Base-by-base conservation (phyloP, 2,113 vertebrate species). In the Sisor rabdophorus region DNA sequence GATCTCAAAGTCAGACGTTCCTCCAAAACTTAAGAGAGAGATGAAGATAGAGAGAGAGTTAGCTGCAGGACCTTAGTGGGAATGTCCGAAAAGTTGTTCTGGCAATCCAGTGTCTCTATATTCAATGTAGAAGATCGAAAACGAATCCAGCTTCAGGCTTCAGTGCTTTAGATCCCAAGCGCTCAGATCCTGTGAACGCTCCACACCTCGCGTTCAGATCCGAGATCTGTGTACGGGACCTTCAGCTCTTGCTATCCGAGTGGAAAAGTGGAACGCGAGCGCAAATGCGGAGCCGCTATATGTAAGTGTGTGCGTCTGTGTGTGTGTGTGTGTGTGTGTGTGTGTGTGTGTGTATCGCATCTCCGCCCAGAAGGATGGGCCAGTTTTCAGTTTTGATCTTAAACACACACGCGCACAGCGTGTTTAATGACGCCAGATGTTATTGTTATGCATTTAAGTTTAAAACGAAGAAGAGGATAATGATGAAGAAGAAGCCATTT, bases 291-390 rank as follows among this genome's bases (percentile, higher is more conserved):
- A 28, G 22, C 17, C 47, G 32, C 22, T 11, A 26, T 44, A 6
- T 22, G 20, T n/a, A 2, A 16, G 56, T 13, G 20, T 20, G 53
- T 20, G 53, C 17, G 20, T 10, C 19, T n/a, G 53, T 22, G 53
- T n/a, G n/a, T n/a, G n/a, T n/a, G n/a, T n/a, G n/a, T n/a, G n/a
- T 54, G 53, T 2, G 53, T 54, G 53, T 15, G 58, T 60, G 28
- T 5, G 60, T 5, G 44, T 11, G 47, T 11, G n/a, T 11, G 65
- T 26, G 40, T 7, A 13, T 22, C 22, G 16, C 22, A 17, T 68
- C 70, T 36, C 70, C 70, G 70, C 70, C 70, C 32, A 72, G 53
- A 32, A 72, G 70, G 70, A 17, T 55, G 52, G 70, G 52, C 69
- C 52, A 68, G 65, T 28, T 28, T 16, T 1, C 40, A 17, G 44